Evolutionary conservation across 2,797 vertebrate species (phyloP).

Genomic region (Echiichthys vipera): DNA sequence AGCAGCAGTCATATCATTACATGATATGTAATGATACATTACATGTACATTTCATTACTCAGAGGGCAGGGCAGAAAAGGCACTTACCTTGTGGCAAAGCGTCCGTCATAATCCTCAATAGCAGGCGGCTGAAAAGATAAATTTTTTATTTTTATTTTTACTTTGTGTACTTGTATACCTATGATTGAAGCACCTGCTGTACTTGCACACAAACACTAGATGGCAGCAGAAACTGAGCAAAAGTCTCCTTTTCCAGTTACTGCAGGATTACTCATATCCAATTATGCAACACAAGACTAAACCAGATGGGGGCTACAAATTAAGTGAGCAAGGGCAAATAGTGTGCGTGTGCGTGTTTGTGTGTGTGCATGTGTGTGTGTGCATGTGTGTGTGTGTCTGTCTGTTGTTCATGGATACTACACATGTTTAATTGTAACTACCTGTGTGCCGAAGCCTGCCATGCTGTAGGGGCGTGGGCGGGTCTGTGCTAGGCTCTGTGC

Average conservation of each 20-base stretch:
- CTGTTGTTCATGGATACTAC: slow-evolving; percentile 13
- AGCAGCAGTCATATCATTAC: slow-evolving; percentile 28
- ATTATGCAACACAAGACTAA: slow-evolving; percentile 55
- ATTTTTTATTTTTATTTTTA: slow-evolving; percentile 10
- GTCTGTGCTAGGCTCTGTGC: slow-evolving; percentile 89
- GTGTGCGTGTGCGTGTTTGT: too few species aligned
- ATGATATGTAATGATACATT: too few species aligned
- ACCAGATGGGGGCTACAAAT: slow-evolving; percentile 44
- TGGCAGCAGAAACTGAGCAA: slow-evolving; percentile 58
- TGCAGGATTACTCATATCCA: slow-evolving; percentile 64
- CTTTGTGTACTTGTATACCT: background rate
- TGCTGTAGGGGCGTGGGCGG: slow-evolving; percentile 96
- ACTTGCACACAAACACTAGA: slow-evolving; percentile 62
- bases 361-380: too few species aligned
- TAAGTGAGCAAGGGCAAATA: slow-evolving; percentile 31
- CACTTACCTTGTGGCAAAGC: slow-evolving; percentile 95
- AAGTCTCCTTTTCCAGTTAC: slow-evolving; percentile 4
- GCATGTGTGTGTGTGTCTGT: too few species aligned
- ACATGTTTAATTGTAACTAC: slow-evolving; percentile 75
- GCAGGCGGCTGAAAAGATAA: slow-evolving; percentile 88
- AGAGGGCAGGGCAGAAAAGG: slow-evolving; percentile 38
- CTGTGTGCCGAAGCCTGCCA: slow-evolving; percentile 96
- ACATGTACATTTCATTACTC: too few species aligned
- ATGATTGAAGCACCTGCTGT: slow-evolving; percentile 1
- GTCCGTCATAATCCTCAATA: slow-evolving; percentile 93